These are phyloP conservation scores for Catharus ustulatus DNA, from an alignment of 2,797 vertebrate genomes.

Conservation along the genomic window DNA sequence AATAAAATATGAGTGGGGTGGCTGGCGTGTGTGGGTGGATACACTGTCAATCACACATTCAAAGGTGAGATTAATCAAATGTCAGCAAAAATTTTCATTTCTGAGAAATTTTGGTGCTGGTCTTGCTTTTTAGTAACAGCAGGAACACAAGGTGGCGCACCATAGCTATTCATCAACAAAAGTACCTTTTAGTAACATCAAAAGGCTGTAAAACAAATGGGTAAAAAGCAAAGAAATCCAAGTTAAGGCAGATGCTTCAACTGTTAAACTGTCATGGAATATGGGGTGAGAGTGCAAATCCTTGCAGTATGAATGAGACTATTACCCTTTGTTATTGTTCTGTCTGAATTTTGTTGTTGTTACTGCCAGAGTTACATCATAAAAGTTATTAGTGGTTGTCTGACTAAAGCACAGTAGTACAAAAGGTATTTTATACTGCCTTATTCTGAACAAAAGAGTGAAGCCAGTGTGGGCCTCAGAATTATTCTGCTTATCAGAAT, in stretches of 20 bases:
- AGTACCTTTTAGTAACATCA: not conserved
- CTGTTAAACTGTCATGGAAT: slow-evolving; percentile 5
- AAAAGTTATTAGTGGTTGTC: not conserved
- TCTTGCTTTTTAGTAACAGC: not conserved
- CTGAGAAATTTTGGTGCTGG: not conserved
- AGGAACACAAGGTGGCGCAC: slow-evolving; percentile 88
- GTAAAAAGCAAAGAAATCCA: slow-evolving; percentile 19
- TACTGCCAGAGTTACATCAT: not conserved
- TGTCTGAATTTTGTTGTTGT: not conserved
- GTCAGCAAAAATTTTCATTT: not conserved
- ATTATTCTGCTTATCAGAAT: not conserved
- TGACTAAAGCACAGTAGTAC: not conserved
- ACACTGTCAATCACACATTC: slow-evolving; percentile 98
- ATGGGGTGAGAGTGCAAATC: not conserved
- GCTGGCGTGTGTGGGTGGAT: slow-evolving; percentile 99
- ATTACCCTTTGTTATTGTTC: not conserved
- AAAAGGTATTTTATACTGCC: not conserved
- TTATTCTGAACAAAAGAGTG: not conserved
- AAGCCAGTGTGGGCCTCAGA: not conserved
- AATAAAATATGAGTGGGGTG: slow-evolving; percentile 98
- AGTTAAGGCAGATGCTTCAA: slow-evolving; percentile 22
- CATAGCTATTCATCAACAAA: slow-evolving; percentile 41
- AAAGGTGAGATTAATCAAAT: slow-evolving; percentile 81
- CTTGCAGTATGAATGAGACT: not conserved
- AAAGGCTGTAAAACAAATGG: not conserved